Percentiles rank a stretch among this genome's conserved stretches.
Conservation (phyloP, 2,113 vertebrate species). For the Heterochromis multidens region DNA sequence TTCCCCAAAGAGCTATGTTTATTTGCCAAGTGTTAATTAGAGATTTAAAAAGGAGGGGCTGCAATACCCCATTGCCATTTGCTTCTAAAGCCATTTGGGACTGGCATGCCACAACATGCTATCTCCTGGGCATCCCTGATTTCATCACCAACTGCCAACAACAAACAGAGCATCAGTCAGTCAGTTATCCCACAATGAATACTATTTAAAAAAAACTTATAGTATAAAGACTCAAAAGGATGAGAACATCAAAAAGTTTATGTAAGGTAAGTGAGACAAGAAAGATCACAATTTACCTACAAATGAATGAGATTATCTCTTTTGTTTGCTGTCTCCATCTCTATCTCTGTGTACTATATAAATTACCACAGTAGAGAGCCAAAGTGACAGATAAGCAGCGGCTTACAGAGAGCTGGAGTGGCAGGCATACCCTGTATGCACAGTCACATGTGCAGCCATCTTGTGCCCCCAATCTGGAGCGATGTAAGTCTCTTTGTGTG, state of each 20-base stretch:
- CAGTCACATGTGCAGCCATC: conserved; percentile 56
- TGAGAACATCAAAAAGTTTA: not conserved
- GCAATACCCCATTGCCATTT: conserved; percentile 48
- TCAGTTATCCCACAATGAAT: not conserved
- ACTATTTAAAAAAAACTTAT: not conserved
- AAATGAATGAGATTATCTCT: conserved; percentile 28
- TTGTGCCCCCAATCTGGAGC: conserved; percentile 57
- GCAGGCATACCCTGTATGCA: conserved; percentile 31
- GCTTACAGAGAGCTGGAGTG: conserved; percentile 40
- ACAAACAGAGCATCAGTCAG: conserved; percentile 14
- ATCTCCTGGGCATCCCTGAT: conserved; percentile 28
- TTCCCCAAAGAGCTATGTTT: conserved; percentile 58
- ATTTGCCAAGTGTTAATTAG: conserved; percentile 78
- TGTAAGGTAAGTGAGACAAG: not conserved
- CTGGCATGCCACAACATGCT: conserved; percentile 66
- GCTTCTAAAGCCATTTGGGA: conserved; percentile 59
- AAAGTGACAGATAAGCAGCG: conserved; percentile 28
- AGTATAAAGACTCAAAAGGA: not conserved
- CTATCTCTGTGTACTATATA: not conserved
- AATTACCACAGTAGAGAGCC: conserved; percentile 22
- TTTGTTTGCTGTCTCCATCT: conserved; percentile 19
- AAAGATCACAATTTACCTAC: conserved; percentile 17
- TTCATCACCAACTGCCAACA: conserved; percentile 29
- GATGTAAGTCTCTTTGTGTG: conserved; percentile 52
- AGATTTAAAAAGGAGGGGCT: conserved; percentile 57